Percentiles rank a stretch among this genome's conserved stretches.
Evolutionary conservation across 64 coral and sea anemone genomes (phyloP).

Genomic region (Porites australiensis): DNA sequence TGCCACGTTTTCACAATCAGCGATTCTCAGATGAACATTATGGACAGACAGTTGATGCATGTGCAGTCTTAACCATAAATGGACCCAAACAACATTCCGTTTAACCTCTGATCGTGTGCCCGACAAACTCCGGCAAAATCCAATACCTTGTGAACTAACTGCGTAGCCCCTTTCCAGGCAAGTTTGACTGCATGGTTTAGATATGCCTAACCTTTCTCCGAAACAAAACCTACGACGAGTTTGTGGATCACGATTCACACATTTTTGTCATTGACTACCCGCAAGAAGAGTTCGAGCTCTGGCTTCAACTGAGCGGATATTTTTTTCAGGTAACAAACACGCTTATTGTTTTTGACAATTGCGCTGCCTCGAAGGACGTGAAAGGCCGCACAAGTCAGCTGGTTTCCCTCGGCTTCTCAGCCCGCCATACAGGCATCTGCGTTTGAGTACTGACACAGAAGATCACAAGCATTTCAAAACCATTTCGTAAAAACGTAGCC

Average conservation of each 20-base stretch:
- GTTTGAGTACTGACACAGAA: slow-evolving; percentile 54
- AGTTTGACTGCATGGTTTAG: neutral
- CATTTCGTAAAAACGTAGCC: slow-evolving; percentile 19
- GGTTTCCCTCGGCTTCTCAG: slow-evolving; percentile 26
- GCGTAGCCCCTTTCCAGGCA: too few species aligned
- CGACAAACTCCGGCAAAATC: too few species aligned
- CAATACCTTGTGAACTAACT: too few species aligned
- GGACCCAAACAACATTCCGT: too few species aligned
- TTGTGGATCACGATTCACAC: neutral
- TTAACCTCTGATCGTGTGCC: too few species aligned
- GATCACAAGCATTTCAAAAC: slow-evolving; percentile 29
- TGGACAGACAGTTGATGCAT: too few species aligned
- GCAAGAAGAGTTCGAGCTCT: slow-evolving; percentile 34
- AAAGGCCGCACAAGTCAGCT: slow-evolving; percentile 19
- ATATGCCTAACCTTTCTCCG: neutral
- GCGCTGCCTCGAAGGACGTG: slow-evolving; percentile 30
- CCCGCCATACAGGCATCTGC: neutral
- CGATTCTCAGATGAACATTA: neutral
- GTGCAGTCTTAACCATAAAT: too few species aligned
- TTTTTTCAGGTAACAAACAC: slow-evolving; percentile 38
- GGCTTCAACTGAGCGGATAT: neutral
- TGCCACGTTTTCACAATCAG: neutral
- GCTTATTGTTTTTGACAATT: slow-evolving; percentile 35
- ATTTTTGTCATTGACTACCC: too few species aligned
- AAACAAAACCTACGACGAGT: neutral